These are phyloP conservation scores for Cephus sareptanus DNA, from an alignment of 2,888 invertebrate genomes.

Conservation along the genomic window DNA sequence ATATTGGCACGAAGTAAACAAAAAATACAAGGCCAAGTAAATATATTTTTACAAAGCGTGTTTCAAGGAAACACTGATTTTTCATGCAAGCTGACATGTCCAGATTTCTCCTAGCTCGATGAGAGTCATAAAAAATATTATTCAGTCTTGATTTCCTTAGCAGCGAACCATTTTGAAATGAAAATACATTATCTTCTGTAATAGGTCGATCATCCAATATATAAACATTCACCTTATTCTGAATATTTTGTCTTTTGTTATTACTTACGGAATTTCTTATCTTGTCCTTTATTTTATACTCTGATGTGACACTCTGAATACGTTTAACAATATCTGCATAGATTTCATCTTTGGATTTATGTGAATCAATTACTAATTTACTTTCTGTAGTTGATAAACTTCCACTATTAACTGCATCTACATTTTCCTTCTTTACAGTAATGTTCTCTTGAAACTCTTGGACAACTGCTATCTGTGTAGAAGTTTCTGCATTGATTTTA, in stretches of 20 bases:
- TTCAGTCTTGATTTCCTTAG: neutral
- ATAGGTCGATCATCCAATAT: neutral
- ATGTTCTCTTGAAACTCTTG: neutral
- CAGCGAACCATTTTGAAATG: neutral
- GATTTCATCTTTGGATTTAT: constrained; percentile 37
- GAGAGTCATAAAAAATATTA: neutral
- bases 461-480: neutral
- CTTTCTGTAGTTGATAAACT: too few relatives aligned
- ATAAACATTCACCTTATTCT: neutral
- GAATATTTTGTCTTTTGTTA: constrained; percentile 3
- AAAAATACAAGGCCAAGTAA: constrained; percentile 49
- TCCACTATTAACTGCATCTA: too few relatives aligned
- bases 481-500: constrained; percentile 2
- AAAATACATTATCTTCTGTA: neutral
- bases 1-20: constrained; percentile 50
- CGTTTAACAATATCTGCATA: constrained; percentile 45
- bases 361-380: too few relatives aligned
- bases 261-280: constrained; percentile 5
- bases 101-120: constrained; percentile 11
- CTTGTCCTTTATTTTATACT: constrained; percentile 19
- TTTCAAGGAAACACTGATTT: constrained; percentile 47
- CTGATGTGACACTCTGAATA: constrained; percentile 35
- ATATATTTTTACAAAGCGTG: constrained; percentile 49
- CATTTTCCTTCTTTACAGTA: neutral
- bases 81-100: constrained; percentile 18